A percentile compares a stretch with the other conserved stretches of the same genome.
Conservation (phyloP, 2,888 invertebrate genomes). For the Nesidiocoris tenuis region DNA sequence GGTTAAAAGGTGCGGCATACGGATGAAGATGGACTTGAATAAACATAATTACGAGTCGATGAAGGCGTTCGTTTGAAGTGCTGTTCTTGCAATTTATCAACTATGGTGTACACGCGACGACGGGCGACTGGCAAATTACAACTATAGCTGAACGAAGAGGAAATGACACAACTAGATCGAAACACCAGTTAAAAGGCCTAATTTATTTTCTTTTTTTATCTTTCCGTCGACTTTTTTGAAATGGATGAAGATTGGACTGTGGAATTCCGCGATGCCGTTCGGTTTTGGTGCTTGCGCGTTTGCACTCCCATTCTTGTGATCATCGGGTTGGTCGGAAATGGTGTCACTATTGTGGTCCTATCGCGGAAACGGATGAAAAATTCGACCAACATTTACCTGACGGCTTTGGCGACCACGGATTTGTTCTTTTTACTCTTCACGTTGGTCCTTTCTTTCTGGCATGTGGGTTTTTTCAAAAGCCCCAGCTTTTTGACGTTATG, state of each 20-base stretch:
- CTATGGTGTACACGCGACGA: background rate
- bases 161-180: background rate
- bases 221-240: no score
- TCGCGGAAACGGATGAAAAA: constrained; percentile 68
- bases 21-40: constrained; percentile 24
- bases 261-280: constrained; percentile 53
- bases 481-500: constrained; percentile 61
- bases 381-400: constrained; percentile 73
- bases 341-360: constrained; percentile 59
- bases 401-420: constrained; percentile 71
- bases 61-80: background rate
- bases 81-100: background rate
- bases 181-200: background rate
- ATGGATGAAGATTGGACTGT: constrained; percentile 36
- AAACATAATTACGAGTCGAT: constrained; percentile 8
- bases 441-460: constrained; percentile 63
- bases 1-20: constrained; percentile 38
- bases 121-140: background rate
- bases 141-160: background rate
- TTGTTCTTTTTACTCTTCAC: constrained; percentile 67
- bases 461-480: constrained; percentile 61
- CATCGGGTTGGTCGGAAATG: constrained; percentile 69
- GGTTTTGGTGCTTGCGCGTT: constrained; percentile 63
- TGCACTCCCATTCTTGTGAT: constrained; percentile 65
- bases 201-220: no score